These are phyloP conservation scores for Troglohyphantes excavatus DNA, from an alignment of 2,888 invertebrate species.

Conservation along the genomic window DNA sequence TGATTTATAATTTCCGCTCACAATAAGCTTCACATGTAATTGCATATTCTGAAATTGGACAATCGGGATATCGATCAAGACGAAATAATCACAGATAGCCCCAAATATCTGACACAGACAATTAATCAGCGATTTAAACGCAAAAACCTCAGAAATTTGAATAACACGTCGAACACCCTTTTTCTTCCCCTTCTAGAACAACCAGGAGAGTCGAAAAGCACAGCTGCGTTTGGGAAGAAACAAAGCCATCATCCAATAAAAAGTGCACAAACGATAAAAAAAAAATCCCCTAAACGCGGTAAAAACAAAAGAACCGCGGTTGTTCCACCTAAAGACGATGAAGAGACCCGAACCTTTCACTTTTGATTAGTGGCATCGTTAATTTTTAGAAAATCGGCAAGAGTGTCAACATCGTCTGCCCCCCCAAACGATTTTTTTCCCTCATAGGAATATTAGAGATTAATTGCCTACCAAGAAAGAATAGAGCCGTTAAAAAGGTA, in stretches of 20 bases:
- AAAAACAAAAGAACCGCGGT: constrained; percentile 55
- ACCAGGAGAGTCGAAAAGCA: neutral
- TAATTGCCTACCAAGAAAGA: constrained; percentile 65
- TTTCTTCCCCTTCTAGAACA: too few species aligned
- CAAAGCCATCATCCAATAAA: constrained; percentile 40
- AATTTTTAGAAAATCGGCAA: constrained; percentile 70
- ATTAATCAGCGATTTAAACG: neutral
- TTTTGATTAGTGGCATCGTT: constrained; percentile 76
- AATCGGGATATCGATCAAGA: too few species aligned
- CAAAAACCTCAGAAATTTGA: neutral
- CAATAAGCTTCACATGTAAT: too few species aligned
- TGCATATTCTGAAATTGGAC: too few species aligned
- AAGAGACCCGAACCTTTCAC: constrained; percentile 65
- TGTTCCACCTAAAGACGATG: constrained; percentile 44
- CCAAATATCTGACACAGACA: neutral
- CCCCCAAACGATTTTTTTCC: constrained; percentile 41
- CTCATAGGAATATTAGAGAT: constrained; percentile 65
- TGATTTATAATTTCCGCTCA: too few species aligned
- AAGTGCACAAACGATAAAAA: constrained; percentile 31
- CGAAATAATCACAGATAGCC: neutral
- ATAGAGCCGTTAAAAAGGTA: constrained; percentile 72
- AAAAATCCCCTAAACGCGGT: constrained; percentile 18
- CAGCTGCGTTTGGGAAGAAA: neutral
- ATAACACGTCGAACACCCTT: neutral
- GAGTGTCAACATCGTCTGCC: constrained; percentile 70